Evolutionary conservation across 2,797 vertebrate genomes (phyloP), one percentile per base, ranked within the genome.

Genomic region (Esox lucius): DNA sequence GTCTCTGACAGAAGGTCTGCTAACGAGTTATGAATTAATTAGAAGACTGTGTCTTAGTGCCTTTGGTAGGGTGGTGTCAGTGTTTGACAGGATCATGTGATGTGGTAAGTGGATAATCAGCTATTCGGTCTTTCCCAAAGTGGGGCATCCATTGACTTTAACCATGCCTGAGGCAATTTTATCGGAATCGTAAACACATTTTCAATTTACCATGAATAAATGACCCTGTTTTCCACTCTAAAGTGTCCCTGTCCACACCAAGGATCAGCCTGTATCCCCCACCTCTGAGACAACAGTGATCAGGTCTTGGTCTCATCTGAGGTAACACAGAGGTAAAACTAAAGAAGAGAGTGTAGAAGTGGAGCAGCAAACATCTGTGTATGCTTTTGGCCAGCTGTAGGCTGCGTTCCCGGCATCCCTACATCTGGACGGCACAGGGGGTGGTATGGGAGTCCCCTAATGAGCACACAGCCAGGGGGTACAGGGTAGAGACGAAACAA

Each of bases 381-480:
- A 19, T 46, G 64, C 48, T 74, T 74, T 74, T 48, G 62, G 16
- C 46, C 72, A 67, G 72, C 72, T 74, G 72, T 49, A 51, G 62
- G 72, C 72, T 35, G 42, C 19, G 64, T 66, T 74, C 62, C 72
- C 65, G 42, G 72, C 59, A 31, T 46, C 26, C 49, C 51, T 22
- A 74, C 72, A 74, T 74, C 72, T 74, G 72, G 42, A 73, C 33
- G 26, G 22, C 61, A 53, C 71, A 61, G 56, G 26, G 59, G 35
- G 35, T 39, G 71, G 71, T 49, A 16, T 31, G 33, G 53, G 59
- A n/a, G 13, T 65, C 42, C 39, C 59, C 72, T 73, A 71, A 71
- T 71, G 70, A 71, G 70, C 31, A 59, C 53, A 56, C 53, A 12
- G 53, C 70, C 70, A 33, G 70, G 70, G 33, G 70, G 70, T 33